A percentile compares a stretch with the other conserved stretches of the same genome.
Evolutionary conservation across 2,113 vertebrate genomes (phyloP).

Genomic region (Macrotus californicus): DNA sequence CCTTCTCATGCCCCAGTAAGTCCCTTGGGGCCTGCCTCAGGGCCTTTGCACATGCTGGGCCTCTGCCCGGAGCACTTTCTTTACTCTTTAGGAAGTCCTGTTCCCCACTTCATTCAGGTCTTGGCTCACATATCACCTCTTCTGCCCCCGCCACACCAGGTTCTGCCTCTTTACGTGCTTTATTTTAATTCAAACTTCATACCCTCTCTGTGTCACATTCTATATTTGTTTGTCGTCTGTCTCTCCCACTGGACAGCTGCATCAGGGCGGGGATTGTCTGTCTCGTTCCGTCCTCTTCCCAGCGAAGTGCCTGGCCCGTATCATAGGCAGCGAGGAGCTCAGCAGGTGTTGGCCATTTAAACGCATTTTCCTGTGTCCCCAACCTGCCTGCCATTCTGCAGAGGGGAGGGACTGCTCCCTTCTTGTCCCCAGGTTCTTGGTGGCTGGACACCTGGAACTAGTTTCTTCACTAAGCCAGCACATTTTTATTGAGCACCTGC

Average conservation of each 20-base stretch:
- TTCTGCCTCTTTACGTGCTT: background rate
- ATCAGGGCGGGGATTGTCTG: background rate
- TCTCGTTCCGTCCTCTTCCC: background rate
- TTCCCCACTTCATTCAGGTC: background rate
- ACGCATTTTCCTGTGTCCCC: background rate
- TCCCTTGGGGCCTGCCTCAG: background rate
- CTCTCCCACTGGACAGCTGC: background rate
- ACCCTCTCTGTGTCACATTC: no score
- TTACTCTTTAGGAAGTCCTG: background rate
- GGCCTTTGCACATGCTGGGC: background rate
- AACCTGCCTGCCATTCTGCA: background rate
- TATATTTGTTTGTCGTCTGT: background rate
- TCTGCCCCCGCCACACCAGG: accelerated
- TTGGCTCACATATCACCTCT: background rate
- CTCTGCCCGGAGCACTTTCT: background rate
- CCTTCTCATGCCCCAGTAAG: background rate
- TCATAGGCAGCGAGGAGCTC: background rate
- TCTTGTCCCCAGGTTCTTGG: background rate
- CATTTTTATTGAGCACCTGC: background rate
- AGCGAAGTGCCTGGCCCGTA: accelerated
- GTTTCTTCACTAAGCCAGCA: background rate
- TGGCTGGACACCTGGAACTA: background rate
- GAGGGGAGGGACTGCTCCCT: background rate
- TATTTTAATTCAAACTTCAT: background rate
- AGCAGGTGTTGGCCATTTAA: background rate